Percentiles rank a stretch among this genome's conserved stretches.
These are phyloP conservation scores for Enteromius paludinosus DNA, from an alignment of 2,797 vertebrate species.

Conservation along the genomic window DNA sequence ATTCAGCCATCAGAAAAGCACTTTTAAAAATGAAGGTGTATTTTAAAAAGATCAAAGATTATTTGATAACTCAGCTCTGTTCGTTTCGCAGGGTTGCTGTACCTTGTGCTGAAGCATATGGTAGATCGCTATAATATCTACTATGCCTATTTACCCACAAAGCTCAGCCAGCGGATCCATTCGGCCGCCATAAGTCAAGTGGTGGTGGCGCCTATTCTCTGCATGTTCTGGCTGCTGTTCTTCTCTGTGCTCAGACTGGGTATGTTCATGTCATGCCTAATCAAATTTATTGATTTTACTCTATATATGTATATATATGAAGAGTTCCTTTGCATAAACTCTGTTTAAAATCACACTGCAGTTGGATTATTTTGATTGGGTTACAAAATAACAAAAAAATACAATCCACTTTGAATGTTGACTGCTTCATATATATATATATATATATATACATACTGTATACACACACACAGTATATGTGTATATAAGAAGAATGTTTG, in stretches of 20 bases:
- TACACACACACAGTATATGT: too few species aligned
- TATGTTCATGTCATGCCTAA: constrained; percentile 60
- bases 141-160: constrained; percentile 94
- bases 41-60: not conserved
- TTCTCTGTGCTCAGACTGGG: constrained; percentile 93
- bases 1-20: not conserved
- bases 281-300: not conserved
- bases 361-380: too few species aligned
- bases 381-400: too few species aligned
- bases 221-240: constrained; percentile 97
- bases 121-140: constrained; percentile 98
- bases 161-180: constrained; percentile 91
- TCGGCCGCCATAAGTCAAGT: constrained; percentile 90
- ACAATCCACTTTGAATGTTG: too few species aligned
- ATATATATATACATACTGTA: too few species aligned
- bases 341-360: too few species aligned
- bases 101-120: constrained; percentile 93
- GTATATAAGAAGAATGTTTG: too few species aligned
- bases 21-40: not conserved
- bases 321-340: too few species aligned
- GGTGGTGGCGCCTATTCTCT: constrained; percentile 89
- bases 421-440: too few species aligned
- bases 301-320: too few species aligned
- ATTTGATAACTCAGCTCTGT: constrained; percentile 16
- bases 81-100: constrained; percentile 85